Evolutionary conservation across 1,140 invertebrate genomes (phyloP).

Genomic region (Pogonomyrmex californicus): DNA sequence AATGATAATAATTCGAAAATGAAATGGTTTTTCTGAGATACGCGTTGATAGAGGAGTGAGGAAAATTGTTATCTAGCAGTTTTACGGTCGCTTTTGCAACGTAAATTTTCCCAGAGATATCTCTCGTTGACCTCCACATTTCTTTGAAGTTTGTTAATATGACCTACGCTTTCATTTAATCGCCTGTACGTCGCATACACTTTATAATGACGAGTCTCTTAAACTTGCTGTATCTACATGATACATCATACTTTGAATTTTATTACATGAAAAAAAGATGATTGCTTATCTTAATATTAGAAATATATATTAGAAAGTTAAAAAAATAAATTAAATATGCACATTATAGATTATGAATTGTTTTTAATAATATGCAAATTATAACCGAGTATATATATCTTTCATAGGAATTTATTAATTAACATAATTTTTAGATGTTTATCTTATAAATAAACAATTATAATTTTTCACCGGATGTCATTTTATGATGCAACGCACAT

Average conservation of each 20-base stretch:
- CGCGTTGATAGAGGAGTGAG: conserved; percentile 9
- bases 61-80: conserved; percentile 1
- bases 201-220: neutral
- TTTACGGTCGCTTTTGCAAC: neutral
- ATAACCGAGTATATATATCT: neutral
- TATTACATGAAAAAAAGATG: neutral
- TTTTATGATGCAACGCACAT: neutral
- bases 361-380: neutral
- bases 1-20: neutral
- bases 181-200: neutral
- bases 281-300: neutral
- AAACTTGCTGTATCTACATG: neutral
- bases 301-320: neutral
- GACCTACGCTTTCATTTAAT: conserved; percentile 34
- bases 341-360: no score
- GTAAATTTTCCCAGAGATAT: neutral
- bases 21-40: conserved; percentile 1
- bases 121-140: conserved; percentile 14
- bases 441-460: neutral
- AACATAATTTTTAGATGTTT: neutral
- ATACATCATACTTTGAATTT: neutral
- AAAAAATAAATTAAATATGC: neutral
- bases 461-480: neutral
- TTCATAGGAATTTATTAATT: neutral
- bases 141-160: conserved; percentile 51